Evolutionary conservation across 2,113 vertebrate genomes (phyloP).

Genomic region (Damaliscus lunatus): DNA sequence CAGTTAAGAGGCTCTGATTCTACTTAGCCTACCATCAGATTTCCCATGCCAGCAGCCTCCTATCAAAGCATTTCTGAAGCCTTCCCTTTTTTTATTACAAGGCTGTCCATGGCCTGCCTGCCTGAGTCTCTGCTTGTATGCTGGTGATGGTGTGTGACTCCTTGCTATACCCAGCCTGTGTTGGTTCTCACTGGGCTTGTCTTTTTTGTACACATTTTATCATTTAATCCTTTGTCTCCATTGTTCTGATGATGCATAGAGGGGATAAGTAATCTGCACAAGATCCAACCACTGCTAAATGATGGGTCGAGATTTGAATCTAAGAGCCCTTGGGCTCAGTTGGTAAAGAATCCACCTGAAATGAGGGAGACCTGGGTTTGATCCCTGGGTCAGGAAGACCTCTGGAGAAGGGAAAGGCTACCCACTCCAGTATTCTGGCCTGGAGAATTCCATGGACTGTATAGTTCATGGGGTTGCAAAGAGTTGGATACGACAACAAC

Average conservation of each 20-base stretch:
- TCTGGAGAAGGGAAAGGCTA: neutral
- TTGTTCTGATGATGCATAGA: neutral
- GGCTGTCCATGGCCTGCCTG: neutral
- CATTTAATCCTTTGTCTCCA: neutral
- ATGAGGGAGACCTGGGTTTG: neutral
- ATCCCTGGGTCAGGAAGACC: neutral
- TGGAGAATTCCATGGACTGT: neutral
- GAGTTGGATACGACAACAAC: accelerated
- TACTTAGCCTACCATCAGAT: neutral
- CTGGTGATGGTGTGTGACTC: neutral
- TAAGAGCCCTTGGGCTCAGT: neutral
- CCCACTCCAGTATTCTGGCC: neutral
- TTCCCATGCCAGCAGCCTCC: neutral
- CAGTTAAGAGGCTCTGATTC: neutral
- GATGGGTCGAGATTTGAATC: neutral
- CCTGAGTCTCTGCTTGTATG: neutral
- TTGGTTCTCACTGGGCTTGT: neutral
- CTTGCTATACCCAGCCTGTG: neutral
- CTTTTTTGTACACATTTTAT: neutral
- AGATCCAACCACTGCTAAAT: neutral
- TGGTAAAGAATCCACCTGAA: neutral
- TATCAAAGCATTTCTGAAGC: neutral
- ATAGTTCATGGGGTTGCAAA: neutral
- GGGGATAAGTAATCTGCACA: neutral
- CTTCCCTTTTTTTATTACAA: neutral